A percentile compares a stretch with the other conserved stretches of the same genome.
Conservation (phyloP, 1,140 invertebrate genomes). For the Cydia pomonella region DNA sequence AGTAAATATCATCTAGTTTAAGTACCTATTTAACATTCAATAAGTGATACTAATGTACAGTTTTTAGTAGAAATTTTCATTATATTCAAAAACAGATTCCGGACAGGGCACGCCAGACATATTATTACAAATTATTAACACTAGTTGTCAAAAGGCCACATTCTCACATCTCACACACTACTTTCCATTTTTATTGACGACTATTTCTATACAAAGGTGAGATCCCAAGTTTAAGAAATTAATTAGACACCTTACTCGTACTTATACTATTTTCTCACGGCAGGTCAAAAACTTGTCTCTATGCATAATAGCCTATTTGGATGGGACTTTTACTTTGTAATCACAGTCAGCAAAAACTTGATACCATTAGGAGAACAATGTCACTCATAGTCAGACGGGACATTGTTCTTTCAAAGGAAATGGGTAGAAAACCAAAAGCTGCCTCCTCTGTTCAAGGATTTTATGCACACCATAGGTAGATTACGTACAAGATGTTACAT, state of each 20-base stretch:
- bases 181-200: conserved; percentile 51
- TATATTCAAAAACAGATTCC: too few species aligned
- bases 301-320: conserved; percentile 19
- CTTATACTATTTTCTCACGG: conserved; percentile 41
- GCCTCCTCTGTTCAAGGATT: background rate
- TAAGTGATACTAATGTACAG: too few species aligned
- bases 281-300: conserved; percentile 29
- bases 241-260: conserved; percentile 38
- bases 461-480: too few species aligned
- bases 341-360: conserved; percentile 31
- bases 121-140: background rate
- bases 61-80: too few species aligned
- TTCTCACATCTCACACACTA: conserved; percentile 36
- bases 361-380: background rate
- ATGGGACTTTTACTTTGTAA: conserved; percentile 40
- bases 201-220: conserved; percentile 36
- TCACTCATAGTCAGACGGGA: background rate
- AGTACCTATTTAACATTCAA: too few species aligned
- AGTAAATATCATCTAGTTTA: too few species aligned
- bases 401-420: background rate
- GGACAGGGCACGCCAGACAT: too few species aligned
- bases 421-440: background rate
- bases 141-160: background rate
- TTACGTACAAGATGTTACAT: too few species aligned
- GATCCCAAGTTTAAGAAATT: conserved; percentile 40